Conservation (phyloP, 2,888 invertebrate genomes). For the Pheosia tremula region DNA sequence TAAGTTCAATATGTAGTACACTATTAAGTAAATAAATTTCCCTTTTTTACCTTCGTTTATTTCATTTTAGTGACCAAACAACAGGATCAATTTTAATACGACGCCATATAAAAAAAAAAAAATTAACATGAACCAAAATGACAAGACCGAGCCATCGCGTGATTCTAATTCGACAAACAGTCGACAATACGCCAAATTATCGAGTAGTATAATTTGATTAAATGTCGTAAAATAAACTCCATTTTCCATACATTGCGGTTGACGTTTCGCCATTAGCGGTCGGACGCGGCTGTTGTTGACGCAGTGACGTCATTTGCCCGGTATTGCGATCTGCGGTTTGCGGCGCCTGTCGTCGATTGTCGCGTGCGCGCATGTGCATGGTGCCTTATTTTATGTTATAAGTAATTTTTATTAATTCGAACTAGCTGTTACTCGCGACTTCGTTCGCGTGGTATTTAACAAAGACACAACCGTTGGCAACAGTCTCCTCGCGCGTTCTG, state of each 20-base stretch:
- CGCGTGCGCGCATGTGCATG: slow-evolving; percentile 2
- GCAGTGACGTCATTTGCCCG: slow-evolving; percentile 4
- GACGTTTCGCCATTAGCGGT: slow-evolving; percentile 3
- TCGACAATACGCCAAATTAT: slow-evolving; percentile 4
- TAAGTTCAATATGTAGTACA: no score
- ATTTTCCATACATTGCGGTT: slow-evolving; percentile 8
- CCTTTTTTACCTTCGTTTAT: no score
- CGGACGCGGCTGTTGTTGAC: slow-evolving; percentile 2
- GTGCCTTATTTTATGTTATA: slow-evolving; percentile 4
- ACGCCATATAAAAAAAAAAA: no score
- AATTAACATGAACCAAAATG: neutral
- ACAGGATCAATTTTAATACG: no score
- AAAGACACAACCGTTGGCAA: no score
- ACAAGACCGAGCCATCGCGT: neutral
- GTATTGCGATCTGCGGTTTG: slow-evolving; percentile 5
- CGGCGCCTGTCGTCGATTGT: slow-evolving; percentile 4
- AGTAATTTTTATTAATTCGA: neutral
- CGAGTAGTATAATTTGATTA: slow-evolving; percentile 5
- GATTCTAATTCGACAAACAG: neutral
- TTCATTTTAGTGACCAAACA: no score
- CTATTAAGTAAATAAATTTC: no score
- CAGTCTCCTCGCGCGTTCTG: no score
- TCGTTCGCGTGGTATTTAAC: no score
- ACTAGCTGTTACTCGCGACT: no score
- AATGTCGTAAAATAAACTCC: slow-evolving; percentile 1